Evolutionary conservation across 2,113 vertebrate genomes (phyloP).

Genomic region (Malurus melanocephalus): DNA sequence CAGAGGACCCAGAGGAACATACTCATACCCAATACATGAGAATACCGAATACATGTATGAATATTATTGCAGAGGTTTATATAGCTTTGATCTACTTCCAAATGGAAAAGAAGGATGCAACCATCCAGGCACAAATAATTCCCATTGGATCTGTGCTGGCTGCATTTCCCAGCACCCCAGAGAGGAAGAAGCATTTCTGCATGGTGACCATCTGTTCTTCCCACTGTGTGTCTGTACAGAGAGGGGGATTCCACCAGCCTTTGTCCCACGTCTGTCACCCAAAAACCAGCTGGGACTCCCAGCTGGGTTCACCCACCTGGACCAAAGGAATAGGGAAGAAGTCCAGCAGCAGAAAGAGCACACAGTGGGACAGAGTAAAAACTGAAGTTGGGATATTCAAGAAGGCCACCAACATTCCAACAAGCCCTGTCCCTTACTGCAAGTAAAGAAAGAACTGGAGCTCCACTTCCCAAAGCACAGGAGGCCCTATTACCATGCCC

Average conservation of each 20-base stretch:
- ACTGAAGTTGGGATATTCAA: background rate
- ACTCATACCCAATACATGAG: background rate
- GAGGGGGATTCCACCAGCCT: background rate
- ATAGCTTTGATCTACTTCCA: background rate
- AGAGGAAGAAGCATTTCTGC: conserved; percentile 4
- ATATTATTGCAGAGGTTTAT: background rate
- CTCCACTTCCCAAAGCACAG: background rate
- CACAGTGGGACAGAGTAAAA: background rate
- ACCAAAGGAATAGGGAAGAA: background rate
- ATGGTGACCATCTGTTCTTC: conserved; percentile 18
- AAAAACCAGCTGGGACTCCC: background rate
- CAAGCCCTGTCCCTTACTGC: rapidly evolving
- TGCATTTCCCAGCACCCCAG: background rate
- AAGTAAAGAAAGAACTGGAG: background rate
- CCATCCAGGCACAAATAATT: conserved; percentile 4
- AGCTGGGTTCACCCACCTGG: background rate
- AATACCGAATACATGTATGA: background rate
- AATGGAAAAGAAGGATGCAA: background rate
- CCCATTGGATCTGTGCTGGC: conserved; percentile 29
- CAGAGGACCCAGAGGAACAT: background rate
- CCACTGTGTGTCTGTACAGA: background rate
- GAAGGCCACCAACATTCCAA: background rate
- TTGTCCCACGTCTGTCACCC: background rate
- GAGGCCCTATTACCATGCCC: background rate
- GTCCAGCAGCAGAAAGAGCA: background rate